These are phyloP conservation scores for Clangula hyemalis DNA, from an alignment of 2,797 vertebrate species.

Conservation along the genomic window DNA sequence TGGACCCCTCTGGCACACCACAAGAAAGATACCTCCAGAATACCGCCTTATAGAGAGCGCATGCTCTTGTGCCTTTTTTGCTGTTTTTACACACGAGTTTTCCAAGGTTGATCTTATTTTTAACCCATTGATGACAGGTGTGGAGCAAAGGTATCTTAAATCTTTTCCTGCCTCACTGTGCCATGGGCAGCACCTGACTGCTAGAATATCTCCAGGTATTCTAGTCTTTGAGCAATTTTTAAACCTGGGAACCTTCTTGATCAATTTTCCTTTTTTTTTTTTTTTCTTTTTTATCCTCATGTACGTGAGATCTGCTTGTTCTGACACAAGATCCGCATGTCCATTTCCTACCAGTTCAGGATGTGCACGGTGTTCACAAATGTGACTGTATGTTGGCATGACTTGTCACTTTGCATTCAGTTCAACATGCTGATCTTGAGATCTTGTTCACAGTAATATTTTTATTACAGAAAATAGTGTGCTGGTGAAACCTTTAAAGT, in stretches of 20 bases:
- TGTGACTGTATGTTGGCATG: background rate
- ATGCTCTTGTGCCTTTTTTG: background rate
- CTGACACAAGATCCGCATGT: conserved; percentile 39
- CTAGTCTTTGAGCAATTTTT: background rate
- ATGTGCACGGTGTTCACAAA: conserved; percentile 27
- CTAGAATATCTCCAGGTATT: background rate
- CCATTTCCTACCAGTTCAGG: background rate
- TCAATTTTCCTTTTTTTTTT: background rate
- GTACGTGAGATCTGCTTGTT: background rate
- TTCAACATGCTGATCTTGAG: background rate
- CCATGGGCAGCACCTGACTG: background rate
- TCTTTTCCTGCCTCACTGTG: background rate
- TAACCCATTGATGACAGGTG: background rate
- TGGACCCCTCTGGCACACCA: background rate
- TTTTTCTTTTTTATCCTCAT: background rate
- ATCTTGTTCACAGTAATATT: conserved; percentile 48
- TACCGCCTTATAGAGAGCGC: rapidly evolving
- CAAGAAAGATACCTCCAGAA: background rate
- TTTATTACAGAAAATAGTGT: conserved; percentile 60
- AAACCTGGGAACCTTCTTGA: background rate
- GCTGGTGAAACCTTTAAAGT: conserved; percentile 33
- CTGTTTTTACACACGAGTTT: background rate
- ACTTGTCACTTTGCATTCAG: conserved; percentile 4
- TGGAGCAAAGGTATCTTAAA: background rate
- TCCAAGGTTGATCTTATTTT: background rate